Evolutionary conservation across 1,140 invertebrate species (phyloP), one percentile per base, ranked within the genome.

Genomic region (Lasaia peninsularis): DNA sequence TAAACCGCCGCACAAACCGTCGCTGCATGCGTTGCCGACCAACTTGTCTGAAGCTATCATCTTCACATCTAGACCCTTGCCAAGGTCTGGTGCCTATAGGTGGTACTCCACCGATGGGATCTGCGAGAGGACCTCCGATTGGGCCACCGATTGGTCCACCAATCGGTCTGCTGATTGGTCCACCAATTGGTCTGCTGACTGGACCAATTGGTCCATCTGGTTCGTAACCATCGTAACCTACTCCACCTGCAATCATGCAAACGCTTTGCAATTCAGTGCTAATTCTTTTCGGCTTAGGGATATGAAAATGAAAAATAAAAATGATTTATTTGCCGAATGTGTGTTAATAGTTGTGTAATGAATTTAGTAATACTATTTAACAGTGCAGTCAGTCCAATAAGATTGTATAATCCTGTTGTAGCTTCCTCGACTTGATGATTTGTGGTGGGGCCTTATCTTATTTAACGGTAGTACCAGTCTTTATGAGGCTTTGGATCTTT

Each of bases 21-120:
- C 94, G 92, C 37, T 95, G 91, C 73, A 97, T 93, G 52, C 95
- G 91, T 62, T 94, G 93, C 52, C 94, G 90, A 52, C 95, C 94
- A 20, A 95, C 92, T 91, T 96, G 95, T 76, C 94, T 94, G 71
- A 96, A 96, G 71, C 92, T 94, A 63, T 96, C 95, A 34, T 95
- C 94, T 67, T 96, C 95, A 75, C 95, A 96, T 28, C 89, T 72
- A 0, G 86, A 80, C 12, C 80, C 81, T 63, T 82, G 84, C 74
- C 86, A 88, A 5, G 87, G 82, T 56, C 85, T 63, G 44, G 76
- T 73, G 1, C 77, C 75, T 5, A 77, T 52, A 32, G 79, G 74
- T 20, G 75, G 70, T 60, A 75, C 63, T 33, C 62, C 58, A 0
- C 67, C 73, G 32, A 74, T 56, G 5, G 73, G 71, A 7, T 74